A percentile compares a stretch with the other conserved stretches of the same genome.
Conservation (phyloP, 1,140 invertebrate genomes). For the Leptinotarsa lineolata region DNA sequence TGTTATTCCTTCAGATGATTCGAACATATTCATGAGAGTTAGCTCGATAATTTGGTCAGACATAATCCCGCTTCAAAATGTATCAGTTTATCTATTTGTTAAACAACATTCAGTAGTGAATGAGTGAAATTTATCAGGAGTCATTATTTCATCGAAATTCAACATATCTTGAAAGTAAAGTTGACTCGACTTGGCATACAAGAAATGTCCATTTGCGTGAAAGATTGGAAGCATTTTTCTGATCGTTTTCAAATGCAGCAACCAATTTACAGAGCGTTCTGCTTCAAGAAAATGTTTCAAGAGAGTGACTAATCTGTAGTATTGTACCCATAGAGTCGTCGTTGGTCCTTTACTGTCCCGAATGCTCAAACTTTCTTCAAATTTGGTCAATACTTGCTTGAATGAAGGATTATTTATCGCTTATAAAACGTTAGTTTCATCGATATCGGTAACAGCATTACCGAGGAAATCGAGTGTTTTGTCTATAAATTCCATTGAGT, state of each 20-base stretch:
- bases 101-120: conserved; percentile 43
- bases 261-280: conserved; percentile 49
- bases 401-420: too few species aligned
- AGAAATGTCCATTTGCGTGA: conserved; percentile 51
- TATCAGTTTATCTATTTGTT: conserved; percentile 51
- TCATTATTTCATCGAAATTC: conserved; percentile 9
- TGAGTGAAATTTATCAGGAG: conserved; percentile 37
- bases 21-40: conserved; percentile 46
- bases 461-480: too few species aligned
- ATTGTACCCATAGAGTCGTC: conserved; percentile 50
- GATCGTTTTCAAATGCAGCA: too few species aligned
- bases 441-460: too few species aligned
- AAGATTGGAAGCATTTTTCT: conserved; percentile 54
- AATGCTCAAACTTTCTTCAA: not conserved
- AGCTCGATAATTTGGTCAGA: conserved; percentile 55
- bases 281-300: conserved; percentile 48
- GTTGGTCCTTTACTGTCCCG: conserved; percentile 39
- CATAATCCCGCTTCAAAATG: conserved; percentile 55
- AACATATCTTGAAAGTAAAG: conserved; percentile 53
- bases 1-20: conserved; percentile 25
- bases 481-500: too few species aligned
- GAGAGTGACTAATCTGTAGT: conserved; percentile 43
- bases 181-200: conserved; percentile 50
- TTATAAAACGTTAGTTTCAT: too few species aligned
- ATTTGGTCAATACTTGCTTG: too few species aligned